Evolutionary conservation across 2,113 vertebrate genomes (phyloP).

Genomic region (Cyrtonyx montezumae): DNA sequence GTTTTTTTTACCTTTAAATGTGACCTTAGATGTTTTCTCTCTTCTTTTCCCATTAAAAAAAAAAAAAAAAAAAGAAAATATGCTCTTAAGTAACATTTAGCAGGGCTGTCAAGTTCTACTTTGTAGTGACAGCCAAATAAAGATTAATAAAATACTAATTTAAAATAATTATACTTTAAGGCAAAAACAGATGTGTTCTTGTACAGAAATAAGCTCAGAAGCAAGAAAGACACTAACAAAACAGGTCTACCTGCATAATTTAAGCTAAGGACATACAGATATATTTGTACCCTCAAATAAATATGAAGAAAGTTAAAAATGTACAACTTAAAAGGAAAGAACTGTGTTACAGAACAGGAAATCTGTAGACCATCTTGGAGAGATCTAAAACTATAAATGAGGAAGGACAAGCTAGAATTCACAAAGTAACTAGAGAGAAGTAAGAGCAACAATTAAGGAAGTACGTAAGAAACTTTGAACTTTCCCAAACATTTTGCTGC

Average conservation of each 20-base stretch:
- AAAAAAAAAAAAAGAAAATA: not conserved
- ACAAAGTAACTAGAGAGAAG: not conserved
- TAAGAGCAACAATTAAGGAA: not conserved
- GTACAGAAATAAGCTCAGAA: not conserved
- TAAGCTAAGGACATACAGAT: constrained; percentile 1
- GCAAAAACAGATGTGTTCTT: not conserved
- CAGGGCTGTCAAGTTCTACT: constrained; percentile 1
- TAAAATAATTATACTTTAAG: constrained; percentile 17
- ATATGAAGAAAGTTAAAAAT: constrained; percentile 35
- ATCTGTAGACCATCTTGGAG: not conserved
- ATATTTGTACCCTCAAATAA: constrained; percentile 9
- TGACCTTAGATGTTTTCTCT: not conserved
- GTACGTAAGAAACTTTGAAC: not conserved
- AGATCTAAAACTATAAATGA: constrained; percentile 35
- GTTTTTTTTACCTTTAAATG: not conserved
- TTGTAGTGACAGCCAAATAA: not conserved
- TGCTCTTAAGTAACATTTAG: not conserved
- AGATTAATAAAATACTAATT: not conserved
- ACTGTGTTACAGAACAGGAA: constrained; percentile 28
- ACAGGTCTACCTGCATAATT: not conserved
- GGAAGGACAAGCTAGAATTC: not conserved
- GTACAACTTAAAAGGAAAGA: not conserved
- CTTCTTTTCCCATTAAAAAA: not conserved
- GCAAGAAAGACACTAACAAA: not conserved
- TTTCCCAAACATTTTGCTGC: not conserved